Conservation (phyloP, 2,888 invertebrate species). For the Hypselothyrea guttata region DNA sequence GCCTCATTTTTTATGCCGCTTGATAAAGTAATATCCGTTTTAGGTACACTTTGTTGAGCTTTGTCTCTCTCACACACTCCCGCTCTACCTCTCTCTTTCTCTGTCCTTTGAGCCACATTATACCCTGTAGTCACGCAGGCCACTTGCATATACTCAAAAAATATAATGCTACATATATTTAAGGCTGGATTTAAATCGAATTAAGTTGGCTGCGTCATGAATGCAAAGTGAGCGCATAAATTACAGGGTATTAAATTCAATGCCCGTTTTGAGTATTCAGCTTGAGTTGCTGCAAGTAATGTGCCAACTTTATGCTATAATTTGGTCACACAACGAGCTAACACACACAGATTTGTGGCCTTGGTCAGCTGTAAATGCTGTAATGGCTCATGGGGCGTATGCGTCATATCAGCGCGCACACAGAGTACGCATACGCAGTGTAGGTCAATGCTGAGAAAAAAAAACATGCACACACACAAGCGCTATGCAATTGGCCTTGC, state of each 20-base stretch:
- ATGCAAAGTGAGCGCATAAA: conserved; percentile 44
- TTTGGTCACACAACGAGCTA: conserved; percentile 48
- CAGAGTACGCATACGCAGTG: conserved; percentile 66
- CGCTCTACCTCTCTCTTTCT: no score
- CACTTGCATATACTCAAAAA: conserved; percentile 1
- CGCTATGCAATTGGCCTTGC: conserved; percentile 31
- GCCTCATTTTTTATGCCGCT: conserved; percentile 77
- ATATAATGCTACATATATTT: conserved; percentile 7
- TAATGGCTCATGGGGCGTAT: conserved; percentile 59
- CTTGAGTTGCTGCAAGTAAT: conserved; percentile 63
- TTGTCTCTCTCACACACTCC: neutral
- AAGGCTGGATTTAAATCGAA: conserved; percentile 30
- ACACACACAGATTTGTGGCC: conserved; percentile 71
- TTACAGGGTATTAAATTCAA: conserved; percentile 56
- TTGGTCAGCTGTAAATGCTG: conserved; percentile 38
- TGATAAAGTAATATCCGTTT: conserved; percentile 77
- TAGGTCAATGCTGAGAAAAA: conserved; percentile 66
- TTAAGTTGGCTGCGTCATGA: conserved; percentile 38
- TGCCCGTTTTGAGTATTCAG: conserved; percentile 1
- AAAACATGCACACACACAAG: neutral
- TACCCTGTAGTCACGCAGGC: conserved; percentile 40
- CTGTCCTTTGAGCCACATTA: no score
- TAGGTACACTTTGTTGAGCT: conserved; percentile 56
- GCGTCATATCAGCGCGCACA: conserved; percentile 59
- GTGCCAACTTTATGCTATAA: conserved; percentile 70